Evolutionary conservation across 2,888 invertebrate species (phyloP), one percentile per base, ranked within the genome.

Genomic region (Ypsolopha scabrella): DNA sequence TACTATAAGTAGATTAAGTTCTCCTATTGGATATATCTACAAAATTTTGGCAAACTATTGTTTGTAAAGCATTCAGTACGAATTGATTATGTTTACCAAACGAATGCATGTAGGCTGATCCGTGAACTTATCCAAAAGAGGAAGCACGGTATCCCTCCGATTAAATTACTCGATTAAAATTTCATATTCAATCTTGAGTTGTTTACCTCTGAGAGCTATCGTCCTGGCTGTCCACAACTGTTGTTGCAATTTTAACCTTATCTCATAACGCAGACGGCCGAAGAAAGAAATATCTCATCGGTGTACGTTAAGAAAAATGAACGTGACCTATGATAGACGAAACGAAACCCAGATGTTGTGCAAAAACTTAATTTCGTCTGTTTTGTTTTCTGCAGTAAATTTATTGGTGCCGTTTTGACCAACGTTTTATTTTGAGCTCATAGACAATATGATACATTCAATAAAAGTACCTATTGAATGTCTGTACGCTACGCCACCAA

Each of bases 161-260:
- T 89, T 88, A 89, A 89, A 90, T 89, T 89, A 89, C 88, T 87
- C 87, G 88, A 91, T 91, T 91, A 91, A 91, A 91, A 89, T 91
- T 91, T 91, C 91, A 91, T 91, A 91, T 91, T 91, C 91, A 91
- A 91, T 91, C 90, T 90, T 90, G 89, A 88, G 86, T 88, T 89
- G 88, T 88, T 88, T 89, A 88, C 89, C 81, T 83, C 76, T 78
- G 88, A 88, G 88, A 88, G 71, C 68, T 70, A 65, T 68, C 72
- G 68, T 41, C 46, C 34, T 24, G 38, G 38, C 48, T 50, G 44
- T 52, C 50, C 37, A 50, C 10, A 43, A 13, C 24, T 41, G 36
- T 36, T 49, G 14, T 13, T 45, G 38, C 47, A 52, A 51, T 50
- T 37, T 51, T 51, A 54, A 52, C 52, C 52, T 50, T 51, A 53